Evolutionary conservation across 2,113 vertebrate genomes (phyloP).

Genomic region (Spilogale gracilis): DNA sequence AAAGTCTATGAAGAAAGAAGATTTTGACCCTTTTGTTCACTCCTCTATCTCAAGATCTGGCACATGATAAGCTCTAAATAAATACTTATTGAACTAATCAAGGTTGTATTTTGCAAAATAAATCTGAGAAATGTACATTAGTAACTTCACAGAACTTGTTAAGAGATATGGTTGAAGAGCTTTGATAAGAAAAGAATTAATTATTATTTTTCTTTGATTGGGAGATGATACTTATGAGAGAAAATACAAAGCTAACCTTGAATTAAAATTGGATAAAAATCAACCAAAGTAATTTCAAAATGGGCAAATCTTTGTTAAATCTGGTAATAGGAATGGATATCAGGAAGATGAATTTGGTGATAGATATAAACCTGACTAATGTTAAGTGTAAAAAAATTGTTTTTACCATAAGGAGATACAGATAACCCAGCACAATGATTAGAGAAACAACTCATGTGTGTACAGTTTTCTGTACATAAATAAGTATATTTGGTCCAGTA

Average conservation of each 20-base stretch:
- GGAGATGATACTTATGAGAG: neutral
- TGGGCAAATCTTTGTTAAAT: neutral
- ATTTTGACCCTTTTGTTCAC: neutral
- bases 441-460: neutral
- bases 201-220: neutral
- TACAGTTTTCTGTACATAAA: neutral
- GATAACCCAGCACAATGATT: neutral
- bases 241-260: slow-evolving; percentile 23
- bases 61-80: neutral
- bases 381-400: neutral
- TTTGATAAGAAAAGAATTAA: slow-evolving; percentile 61
- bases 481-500: neutral
- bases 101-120: neutral
- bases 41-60: neutral
- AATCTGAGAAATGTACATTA: neutral
- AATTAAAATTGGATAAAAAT: slow-evolving; percentile 60
- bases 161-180: slow-evolving; percentile 11
- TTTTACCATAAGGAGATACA: neutral
- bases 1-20: neutral
- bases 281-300: slow-evolving; percentile 47
- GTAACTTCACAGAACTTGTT: slow-evolving; percentile 3
- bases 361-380: neutral
- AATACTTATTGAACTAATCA: slow-evolving; percentile 27
- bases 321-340: neutral
- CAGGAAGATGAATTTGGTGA: slow-evolving; percentile 25